These are phyloP conservation scores for Ormyrus labotus DNA, from an alignment of 2,888 invertebrate genomes.

Conservation along the genomic window DNA sequence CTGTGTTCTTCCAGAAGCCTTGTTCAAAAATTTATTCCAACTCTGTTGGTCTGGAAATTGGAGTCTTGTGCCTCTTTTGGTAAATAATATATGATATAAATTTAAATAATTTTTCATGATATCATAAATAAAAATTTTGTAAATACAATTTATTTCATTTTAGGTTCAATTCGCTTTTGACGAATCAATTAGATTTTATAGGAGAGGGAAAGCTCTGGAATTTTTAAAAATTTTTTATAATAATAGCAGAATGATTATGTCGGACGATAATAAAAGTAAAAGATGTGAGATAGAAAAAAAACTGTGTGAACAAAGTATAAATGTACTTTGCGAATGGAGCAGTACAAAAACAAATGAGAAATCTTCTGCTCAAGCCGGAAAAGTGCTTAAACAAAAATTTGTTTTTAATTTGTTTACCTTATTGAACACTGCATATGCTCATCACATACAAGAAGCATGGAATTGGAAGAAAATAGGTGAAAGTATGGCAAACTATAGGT, in stretches of 20 bases:
- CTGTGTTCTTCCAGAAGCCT: conserved; percentile 80
- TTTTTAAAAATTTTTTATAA: conserved; percentile 82
- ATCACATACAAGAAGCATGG: conserved; percentile 69
- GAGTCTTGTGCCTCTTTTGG: conserved; percentile 78
- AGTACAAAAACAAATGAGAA: conserved; percentile 60
- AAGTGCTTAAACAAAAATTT: conserved; percentile 79
- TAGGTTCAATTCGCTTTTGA: conserved; percentile 79
- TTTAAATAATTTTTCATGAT: background rate
- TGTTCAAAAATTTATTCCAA: conserved; percentile 82
- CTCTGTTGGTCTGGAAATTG: conserved; percentile 82
- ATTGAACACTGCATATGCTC: conserved; percentile 73
- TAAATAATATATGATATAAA: conserved; percentile 60
- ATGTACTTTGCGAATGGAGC: conserved; percentile 71
- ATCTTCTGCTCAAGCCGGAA: conserved; percentile 57
- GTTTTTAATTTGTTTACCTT: conserved; percentile 78
- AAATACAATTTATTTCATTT: conserved; percentile 15
- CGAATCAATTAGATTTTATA: conserved; percentile 80
- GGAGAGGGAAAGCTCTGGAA: conserved; percentile 83
- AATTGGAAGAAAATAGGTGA: conserved; percentile 75
- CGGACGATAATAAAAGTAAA: conserved; percentile 72
- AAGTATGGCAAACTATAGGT: conserved; percentile 72
- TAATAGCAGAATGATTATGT: conserved; percentile 78
- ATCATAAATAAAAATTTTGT: background rate
- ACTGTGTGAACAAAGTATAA: conserved; percentile 75
- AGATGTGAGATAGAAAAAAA: conserved; percentile 75